phyloP scores from a whole-genome alignment of 2,113 vertebrate genomes.

The Phalacrocorax carbo region DNA sequence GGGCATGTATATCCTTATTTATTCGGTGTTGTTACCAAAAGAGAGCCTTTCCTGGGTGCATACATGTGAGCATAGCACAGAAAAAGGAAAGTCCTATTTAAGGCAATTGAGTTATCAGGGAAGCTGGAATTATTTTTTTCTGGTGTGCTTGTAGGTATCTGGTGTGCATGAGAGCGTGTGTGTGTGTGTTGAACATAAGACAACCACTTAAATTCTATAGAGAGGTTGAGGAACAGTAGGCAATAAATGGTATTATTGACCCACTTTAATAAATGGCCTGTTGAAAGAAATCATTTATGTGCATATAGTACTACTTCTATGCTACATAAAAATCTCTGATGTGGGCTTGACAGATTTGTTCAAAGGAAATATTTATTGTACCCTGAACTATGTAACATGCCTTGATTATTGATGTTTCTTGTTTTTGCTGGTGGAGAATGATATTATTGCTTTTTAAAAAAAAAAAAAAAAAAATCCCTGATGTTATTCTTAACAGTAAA shows the following conservation, averaged over 20 bases:
- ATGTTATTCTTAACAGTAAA: background rate
- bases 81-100: background rate
- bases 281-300: background rate
- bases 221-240: background rate
- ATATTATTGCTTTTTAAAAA: background rate
- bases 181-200: background rate
- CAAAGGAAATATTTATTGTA: conserved; percentile 25
- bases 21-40: background rate
- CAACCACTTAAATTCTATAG: background rate
- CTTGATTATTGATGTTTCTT: conserved; percentile 25
- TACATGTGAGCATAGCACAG: background rate
- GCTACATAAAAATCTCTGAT: background rate
- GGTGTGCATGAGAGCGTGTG: background rate
- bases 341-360: background rate
- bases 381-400: background rate
- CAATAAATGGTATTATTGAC: background rate
- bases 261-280: conserved; percentile 7
- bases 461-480: background rate
- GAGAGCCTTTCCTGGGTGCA: background rate
- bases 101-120: background rate
- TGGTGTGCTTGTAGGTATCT: background rate
- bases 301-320: background rate
- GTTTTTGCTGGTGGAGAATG: background rate
- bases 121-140: background rate
- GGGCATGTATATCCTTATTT: background rate